Percentiles rank a stretch among this genome's conserved stretches.
Evolutionary conservation across 2,888 invertebrate genomes (phyloP).

Genomic region (Pristionchus arcanus): DNA sequence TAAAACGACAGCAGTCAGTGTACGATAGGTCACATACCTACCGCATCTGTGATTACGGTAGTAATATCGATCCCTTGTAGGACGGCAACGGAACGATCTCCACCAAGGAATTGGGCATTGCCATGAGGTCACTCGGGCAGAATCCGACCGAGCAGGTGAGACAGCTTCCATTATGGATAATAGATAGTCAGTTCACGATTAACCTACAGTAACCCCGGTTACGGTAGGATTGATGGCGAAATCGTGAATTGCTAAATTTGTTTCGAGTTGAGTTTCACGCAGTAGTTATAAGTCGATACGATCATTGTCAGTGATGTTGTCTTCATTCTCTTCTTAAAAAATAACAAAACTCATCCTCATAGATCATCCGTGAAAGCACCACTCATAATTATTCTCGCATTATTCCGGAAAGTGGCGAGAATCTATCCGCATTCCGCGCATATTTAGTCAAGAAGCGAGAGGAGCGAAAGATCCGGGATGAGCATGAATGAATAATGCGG

Average conservation of each 20-base stretch:
- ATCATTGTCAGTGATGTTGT: no score
- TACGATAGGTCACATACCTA: constrained; percentile 25
- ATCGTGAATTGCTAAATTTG: neutral
- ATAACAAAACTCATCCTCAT: no score
- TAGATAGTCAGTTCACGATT: no score
- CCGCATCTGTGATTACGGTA: neutral
- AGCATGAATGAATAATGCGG: neutral
- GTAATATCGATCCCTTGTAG: neutral
- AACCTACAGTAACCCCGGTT: no score
- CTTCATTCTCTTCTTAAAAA: no score
- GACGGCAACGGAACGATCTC: constrained; percentile 79
- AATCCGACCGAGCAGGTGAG: constrained; percentile 78
- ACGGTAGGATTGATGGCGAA: neutral
- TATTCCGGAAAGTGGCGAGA: no score
- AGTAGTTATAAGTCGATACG: neutral
- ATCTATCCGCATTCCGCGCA: no score
- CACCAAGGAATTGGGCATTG: constrained; percentile 79
- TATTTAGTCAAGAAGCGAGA: neutral
- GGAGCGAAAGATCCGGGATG: neutral
- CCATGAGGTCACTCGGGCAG: constrained; percentile 79
- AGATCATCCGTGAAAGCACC: no score
- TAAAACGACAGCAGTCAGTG: neutral
- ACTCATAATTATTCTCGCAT: no score
- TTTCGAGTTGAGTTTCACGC: neutral
- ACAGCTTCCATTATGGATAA: no score